These are phyloP conservation scores for Paragorgia papillata DNA, from an alignment of 92 coral and sea anemone species.

Conservation along the genomic window DNA sequence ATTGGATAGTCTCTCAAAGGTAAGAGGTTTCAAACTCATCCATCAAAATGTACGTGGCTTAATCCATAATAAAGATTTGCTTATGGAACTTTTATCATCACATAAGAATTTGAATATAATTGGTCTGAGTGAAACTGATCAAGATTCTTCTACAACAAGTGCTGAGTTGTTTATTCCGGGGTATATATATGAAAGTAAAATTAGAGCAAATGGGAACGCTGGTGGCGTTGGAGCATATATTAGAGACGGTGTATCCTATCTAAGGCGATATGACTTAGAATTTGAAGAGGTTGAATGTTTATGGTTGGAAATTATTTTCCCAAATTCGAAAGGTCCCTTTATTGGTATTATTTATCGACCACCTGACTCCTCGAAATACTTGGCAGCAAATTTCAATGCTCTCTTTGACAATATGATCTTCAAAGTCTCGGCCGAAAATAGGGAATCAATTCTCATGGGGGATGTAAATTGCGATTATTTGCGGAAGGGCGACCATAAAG, in stretches of 20 bases:
- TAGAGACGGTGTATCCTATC: not conserved
- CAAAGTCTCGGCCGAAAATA: not conserved
- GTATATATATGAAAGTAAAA: not conserved
- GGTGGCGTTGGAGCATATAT: conserved; percentile 23
- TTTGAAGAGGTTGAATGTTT: not conserved
- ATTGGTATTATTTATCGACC: conserved; percentile 29
- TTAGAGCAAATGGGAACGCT: not conserved
- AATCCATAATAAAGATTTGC: no score
- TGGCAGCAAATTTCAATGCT: not conserved
- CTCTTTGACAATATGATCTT: not conserved
- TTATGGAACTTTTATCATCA: no score
- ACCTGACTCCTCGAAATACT: conserved; percentile 6
- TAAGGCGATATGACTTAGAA: conserved; percentile 2
- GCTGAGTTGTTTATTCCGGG: not conserved
- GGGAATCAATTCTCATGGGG: not conserved
- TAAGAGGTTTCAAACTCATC: no score
- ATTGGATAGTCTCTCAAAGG: no score
- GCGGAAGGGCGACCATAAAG: not conserved
- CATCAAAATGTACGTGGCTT: no score
- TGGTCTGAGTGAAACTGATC: no score
- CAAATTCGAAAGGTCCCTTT: not conserved
- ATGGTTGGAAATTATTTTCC: conserved; percentile 1
- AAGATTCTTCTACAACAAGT: no score
- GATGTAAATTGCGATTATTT: conserved; percentile 19
- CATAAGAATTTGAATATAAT: no score